phyloP scores from a whole-genome alignment of 2,797 vertebrate genomes.

The Psittacula derbiana region DNA sequence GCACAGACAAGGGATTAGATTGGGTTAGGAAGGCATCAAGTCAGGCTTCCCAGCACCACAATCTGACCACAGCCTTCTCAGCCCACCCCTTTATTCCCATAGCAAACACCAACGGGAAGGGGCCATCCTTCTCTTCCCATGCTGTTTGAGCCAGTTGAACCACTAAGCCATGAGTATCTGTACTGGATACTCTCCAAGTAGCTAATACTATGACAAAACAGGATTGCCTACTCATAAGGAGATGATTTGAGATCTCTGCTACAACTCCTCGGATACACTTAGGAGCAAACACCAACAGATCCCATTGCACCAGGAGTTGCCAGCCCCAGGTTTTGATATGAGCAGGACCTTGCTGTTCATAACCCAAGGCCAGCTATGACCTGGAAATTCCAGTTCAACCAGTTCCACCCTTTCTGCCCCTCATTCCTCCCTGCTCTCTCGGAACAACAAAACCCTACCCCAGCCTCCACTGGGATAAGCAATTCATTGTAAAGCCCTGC shows the following conservation, averaged over 20 bases:
- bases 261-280: not conserved
- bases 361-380: not conserved
- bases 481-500: not conserved
- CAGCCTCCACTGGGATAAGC: not conserved
- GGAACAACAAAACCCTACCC: not conserved
- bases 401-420: constrained; percentile 21
- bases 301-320: not conserved
- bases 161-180: rapidly evolving
- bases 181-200: not conserved
- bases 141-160: not conserved
- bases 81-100: not conserved
- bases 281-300: not conserved
- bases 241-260: not conserved
- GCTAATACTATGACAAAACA: not conserved
- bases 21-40: not conserved
- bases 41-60: not conserved
- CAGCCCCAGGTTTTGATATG: not conserved
- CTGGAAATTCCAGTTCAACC: constrained; percentile 40
- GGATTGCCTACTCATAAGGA: not conserved
- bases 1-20: not conserved
- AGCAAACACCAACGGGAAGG: not conserved
- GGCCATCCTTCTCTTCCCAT: not conserved
- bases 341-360: not conserved
- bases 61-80: not conserved
- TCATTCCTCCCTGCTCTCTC: not conserved